These are phyloP conservation scores for Phoxinus phoxinus DNA, from an alignment of 2,113 vertebrate genomes.

Conservation along the genomic window DNA sequence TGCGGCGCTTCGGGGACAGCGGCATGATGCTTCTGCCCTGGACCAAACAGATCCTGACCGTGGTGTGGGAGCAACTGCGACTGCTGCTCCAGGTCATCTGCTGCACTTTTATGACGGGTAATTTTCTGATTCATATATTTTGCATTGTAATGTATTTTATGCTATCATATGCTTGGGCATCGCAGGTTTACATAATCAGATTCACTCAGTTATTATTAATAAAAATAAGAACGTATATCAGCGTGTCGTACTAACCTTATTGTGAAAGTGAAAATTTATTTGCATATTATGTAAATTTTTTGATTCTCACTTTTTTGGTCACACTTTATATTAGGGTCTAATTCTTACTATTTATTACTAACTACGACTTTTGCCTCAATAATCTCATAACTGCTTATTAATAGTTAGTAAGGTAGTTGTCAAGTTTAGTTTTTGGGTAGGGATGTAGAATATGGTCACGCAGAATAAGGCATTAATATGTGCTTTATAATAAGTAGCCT, in stretches of 20 bases:
- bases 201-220: not conserved
- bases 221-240: too few relatives aligned
- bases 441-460: too few relatives aligned
- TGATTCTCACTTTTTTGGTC: too few relatives aligned
- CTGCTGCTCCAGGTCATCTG: constrained; percentile 78
- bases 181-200: not conserved
- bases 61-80: constrained; percentile 77
- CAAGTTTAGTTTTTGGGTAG: too few relatives aligned
- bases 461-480: too few relatives aligned
- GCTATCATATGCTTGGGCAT: not conserved
- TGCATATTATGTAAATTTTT: not conserved
- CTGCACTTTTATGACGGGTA: constrained; percentile 76
- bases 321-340: too few relatives aligned
- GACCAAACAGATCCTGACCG: constrained; percentile 75
- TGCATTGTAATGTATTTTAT: not conserved
- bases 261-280: not conserved
- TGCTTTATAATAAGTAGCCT: too few relatives aligned
- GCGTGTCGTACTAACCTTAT: too few relatives aligned
- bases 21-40: constrained; percentile 75
- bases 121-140: not conserved
- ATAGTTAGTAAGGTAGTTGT: too few relatives aligned
- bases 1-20: constrained; percentile 71
- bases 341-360: too few relatives aligned
- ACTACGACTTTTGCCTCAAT: too few relatives aligned
- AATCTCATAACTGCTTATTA: too few relatives aligned